Percentiles rank a stretch among this genome's conserved stretches.
phyloP scores from a whole-genome alignment of 2,797 vertebrate genomes.

The Sebastes glaucus region DNA sequence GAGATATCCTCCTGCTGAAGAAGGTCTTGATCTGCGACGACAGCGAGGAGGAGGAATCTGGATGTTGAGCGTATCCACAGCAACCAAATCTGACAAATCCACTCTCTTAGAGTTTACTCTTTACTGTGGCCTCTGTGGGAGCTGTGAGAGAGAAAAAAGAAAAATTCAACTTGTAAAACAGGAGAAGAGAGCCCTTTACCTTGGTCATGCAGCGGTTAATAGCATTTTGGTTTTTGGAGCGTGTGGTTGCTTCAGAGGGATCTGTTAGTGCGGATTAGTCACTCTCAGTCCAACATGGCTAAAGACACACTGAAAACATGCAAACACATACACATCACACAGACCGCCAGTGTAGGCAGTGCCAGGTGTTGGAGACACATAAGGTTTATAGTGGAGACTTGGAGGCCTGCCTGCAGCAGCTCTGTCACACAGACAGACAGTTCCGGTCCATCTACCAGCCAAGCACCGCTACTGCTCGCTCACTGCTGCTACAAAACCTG shows the following conservation, averaged over 20 bases:
- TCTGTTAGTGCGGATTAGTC: conserved; percentile 65
- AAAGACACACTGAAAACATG: conserved; percentile 53
- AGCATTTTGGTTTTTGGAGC: conserved; percentile 44
- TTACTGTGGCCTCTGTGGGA: conserved; percentile 60
- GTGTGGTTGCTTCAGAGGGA: conserved; percentile 44
- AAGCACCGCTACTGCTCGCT: conserved; percentile 56
- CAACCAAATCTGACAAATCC: conserved; percentile 51
- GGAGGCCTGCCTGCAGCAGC: conserved; percentile 67
- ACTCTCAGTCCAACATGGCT: conserved; percentile 47
- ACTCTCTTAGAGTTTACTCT: conserved; percentile 75
- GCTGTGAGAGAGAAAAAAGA: conserved; percentile 5
- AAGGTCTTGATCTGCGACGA: conserved; percentile 43
- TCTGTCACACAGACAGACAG: conserved; percentile 63
- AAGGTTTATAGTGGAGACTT: conserved; percentile 66
- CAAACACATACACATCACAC: conserved; percentile 38
- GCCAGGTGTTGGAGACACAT: conserved; percentile 69
- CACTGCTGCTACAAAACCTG: conserved; percentile 64
- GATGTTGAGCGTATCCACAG: conserved; percentile 53
- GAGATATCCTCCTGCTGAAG: conserved; percentile 40
- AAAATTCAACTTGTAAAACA: conserved; percentile 41
- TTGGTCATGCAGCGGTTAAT: conserved; percentile 47
- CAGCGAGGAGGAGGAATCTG: conserved; percentile 24
- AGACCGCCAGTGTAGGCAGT: conserved; percentile 28
- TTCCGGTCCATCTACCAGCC: conserved; percentile 68
- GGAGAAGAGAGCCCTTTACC: conserved; percentile 15